These are phyloP conservation scores for Gallirallus australis DNA, from an alignment of 2,797 vertebrate species.

Conservation along the genomic window DNA sequence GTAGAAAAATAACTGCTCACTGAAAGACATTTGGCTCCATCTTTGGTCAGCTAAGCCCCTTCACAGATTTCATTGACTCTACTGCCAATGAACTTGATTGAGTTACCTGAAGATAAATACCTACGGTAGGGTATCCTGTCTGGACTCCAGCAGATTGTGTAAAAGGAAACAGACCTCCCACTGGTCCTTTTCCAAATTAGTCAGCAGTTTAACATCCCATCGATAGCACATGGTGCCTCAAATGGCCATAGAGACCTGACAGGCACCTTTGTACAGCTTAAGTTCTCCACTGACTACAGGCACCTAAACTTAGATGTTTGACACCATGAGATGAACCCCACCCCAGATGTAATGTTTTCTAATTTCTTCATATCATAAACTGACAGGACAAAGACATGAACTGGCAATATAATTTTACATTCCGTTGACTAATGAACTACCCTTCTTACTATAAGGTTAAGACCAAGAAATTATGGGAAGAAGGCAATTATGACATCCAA, in stretches of 20 bases:
- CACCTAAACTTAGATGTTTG: neutral
- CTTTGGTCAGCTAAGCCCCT: neutral
- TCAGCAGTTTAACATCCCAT: too few relatives aligned
- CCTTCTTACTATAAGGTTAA: neutral
- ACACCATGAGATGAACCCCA: accelerated
- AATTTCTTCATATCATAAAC: neutral
- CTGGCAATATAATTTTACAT: neutral
- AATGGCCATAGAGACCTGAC: neutral
- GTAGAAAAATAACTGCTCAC: neutral
- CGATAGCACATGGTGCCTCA: neutral
- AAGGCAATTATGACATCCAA: neutral
- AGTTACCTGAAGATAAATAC: neutral
- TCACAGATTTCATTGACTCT: neutral
- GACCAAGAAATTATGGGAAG: neutral
- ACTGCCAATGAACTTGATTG: neutral
- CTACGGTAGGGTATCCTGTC: neutral
- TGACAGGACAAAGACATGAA: conserved; percentile 31
- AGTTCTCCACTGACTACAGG: neutral
- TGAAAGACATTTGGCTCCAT: neutral
- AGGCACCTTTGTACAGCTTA: neutral
- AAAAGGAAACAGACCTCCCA: neutral
- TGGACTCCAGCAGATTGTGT: neutral
- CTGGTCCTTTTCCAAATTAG: neutral
- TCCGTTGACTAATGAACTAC: neutral
- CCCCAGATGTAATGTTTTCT: neutral